A percentile compares a stretch with the other conserved stretches of the same genome.
phyloP scores from a whole-genome alignment of 2,113 vertebrate species.

The Lagopus muta region DNA sequence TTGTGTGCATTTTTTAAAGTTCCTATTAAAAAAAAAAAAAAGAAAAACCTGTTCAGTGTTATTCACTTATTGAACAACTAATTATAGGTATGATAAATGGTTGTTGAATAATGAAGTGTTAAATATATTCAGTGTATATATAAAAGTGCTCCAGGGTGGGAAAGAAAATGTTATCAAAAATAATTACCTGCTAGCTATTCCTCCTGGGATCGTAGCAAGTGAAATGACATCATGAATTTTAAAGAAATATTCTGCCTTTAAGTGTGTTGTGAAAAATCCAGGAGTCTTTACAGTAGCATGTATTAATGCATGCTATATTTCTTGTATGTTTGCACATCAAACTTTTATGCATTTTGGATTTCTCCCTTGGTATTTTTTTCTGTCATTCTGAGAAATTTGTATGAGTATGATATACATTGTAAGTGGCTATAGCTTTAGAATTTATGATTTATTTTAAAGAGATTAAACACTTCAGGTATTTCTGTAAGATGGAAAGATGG shows the following conservation, averaged over 20 bases:
- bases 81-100: background rate
- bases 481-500: background rate
- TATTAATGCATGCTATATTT: background rate
- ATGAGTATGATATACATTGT: background rate
- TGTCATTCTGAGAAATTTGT: background rate
- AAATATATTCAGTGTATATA: background rate
- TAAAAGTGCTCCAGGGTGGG: background rate
- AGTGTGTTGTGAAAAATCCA: background rate
- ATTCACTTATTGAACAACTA: conserved; percentile 8
- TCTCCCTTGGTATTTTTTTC: background rate
- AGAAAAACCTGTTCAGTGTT: background rate
- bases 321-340: background rate
- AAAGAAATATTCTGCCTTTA: background rate
- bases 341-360: background rate
- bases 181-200: background rate
- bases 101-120: background rate
- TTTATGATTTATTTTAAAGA: conserved; percentile 15
- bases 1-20: background rate
- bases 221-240: background rate
- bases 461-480: background rate
- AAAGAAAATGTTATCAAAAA: conserved; percentile 35
- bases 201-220: background rate
- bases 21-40: background rate
- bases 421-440: background rate
- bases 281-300: background rate